Evolutionary conservation across 2,113 vertebrate species (phyloP), one percentile per base, ranked within the genome.

Genomic region (Lagopus muta): DNA sequence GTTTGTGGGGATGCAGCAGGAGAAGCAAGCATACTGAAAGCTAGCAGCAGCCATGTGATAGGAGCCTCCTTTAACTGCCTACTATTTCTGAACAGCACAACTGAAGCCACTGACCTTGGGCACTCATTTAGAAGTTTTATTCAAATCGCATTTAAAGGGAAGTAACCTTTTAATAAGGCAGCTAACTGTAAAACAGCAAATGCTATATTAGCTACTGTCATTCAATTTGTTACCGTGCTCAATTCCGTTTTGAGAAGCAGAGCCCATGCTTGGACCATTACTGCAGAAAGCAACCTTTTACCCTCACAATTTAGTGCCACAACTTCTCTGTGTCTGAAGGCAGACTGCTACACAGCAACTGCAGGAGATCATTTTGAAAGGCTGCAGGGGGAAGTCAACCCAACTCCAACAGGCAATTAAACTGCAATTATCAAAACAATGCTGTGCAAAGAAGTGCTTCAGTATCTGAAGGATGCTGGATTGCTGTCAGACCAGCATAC

Each of bases 401-500:
- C 17, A 86, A 82, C 50, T 62, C 57, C 75, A 91, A 10, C 48
- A 54, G 61, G 20, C 70, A 95, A 78, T 88, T 90, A 86, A 93
- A 81, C 47, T 13, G 57, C 66, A n/a, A 86, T 94, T 94, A 92
- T 25, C 65, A 88, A 50, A 81, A 86, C 79, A 94, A 67, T 22
- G 40, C 47, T 65, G 28, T 13, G 22, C 48, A 45, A 79, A 42
- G 7, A 82, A 89, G 28, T 25, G 40, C 34, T 73, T 81, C 40
- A 58, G 72, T 65, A 70, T 47, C 34, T 38, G 21, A 86, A 86
- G 61, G 76, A 58, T 43, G 38, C 42, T 24, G 42, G 76, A 66
- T 0, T 74, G 72, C 38, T 64, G 52, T 47, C 61, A 78, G 50
- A 67, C 16, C 16, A 70, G 81, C 52, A 58, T 2, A 6, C 24